A percentile compares a stretch with the other conserved stretches of the same genome.
Conservation (phyloP, 2,113 vertebrate species). For the Podarcis cretensis region DNA sequence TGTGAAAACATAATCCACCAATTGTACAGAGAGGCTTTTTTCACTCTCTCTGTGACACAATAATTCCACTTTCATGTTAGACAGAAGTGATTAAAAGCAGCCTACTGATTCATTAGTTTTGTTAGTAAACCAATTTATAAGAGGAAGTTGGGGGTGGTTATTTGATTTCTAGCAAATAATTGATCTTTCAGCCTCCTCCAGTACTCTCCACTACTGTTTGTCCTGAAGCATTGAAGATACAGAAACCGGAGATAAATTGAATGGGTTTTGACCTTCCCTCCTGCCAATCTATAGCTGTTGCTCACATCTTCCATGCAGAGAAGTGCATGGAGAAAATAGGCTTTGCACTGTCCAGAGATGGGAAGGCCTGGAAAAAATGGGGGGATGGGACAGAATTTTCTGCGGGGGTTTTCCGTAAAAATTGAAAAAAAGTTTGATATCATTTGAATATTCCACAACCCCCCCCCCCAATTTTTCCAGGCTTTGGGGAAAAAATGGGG, state of each 20-base stretch:
- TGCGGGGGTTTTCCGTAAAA: too few species aligned
- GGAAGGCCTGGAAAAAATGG: too few species aligned
- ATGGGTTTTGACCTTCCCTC: background rate
- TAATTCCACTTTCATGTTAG: background rate
- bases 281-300: background rate
- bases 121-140: too few species aligned
- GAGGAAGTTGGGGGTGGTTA: too few species aligned
- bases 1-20: background rate
- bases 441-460: too few species aligned
- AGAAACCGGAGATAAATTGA: background rate
- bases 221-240: background rate
- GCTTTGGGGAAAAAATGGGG: too few species aligned
- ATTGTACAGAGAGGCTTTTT: background rate
- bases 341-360: too few species aligned
- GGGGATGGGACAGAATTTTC: too few species aligned
- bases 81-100: background rate
- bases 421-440: too few species aligned
- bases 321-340: background rate
- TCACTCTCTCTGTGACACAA: background rate
- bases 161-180: background rate
- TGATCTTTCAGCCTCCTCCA: accelerated
- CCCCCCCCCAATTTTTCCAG: too few species aligned
- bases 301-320: background rate
- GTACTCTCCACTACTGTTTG: too few species aligned
- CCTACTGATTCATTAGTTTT: too few species aligned